phyloP scores from a whole-genome alignment of 2,113 vertebrate genomes.

The Protobothrops flavoviridis region DNA sequence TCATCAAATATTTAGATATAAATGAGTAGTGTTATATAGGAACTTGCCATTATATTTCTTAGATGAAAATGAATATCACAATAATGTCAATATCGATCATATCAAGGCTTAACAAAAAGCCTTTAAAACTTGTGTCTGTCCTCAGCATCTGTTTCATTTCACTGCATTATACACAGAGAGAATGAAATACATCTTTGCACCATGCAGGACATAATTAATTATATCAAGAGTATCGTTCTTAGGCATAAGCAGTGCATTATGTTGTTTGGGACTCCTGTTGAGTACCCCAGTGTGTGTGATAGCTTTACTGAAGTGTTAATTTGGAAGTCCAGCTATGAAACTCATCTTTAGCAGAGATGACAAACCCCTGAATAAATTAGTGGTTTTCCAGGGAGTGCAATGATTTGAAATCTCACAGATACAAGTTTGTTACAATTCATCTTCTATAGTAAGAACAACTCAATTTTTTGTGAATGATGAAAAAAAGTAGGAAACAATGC shows the following conservation, averaged over 20 bases:
- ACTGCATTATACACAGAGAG: background rate
- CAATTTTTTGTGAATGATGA: background rate
- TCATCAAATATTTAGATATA: slow-evolving; percentile 61
- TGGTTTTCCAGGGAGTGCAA: background rate
- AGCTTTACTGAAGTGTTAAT: slow-evolving; percentile 12
- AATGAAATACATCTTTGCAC: background rate
- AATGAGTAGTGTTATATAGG: slow-evolving; percentile 45
- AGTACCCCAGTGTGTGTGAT: background rate
- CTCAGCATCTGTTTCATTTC: slow-evolving; percentile 1
- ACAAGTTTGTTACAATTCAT: background rate
- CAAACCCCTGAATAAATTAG: background rate
- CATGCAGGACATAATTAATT: slow-evolving; percentile 1
- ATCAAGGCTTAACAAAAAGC: slow-evolving; percentile 22
- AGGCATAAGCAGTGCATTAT: background rate
- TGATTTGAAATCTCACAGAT: background rate
- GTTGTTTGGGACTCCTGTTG: background rate
- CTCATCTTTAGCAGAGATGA: background rate
- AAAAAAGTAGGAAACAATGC: background rate
- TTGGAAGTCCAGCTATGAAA: background rate
- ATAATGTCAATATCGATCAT: slow-evolving; percentile 40
- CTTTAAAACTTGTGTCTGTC: background rate
- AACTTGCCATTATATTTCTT: slow-evolving; percentile 49
- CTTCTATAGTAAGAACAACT: background rate
- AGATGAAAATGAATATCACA: slow-evolving; percentile 47
- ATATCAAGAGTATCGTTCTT: background rate